Base-by-base conservation (phyloP, 2,797 vertebrate genomes). In the Streptopelia turtur region DNA sequence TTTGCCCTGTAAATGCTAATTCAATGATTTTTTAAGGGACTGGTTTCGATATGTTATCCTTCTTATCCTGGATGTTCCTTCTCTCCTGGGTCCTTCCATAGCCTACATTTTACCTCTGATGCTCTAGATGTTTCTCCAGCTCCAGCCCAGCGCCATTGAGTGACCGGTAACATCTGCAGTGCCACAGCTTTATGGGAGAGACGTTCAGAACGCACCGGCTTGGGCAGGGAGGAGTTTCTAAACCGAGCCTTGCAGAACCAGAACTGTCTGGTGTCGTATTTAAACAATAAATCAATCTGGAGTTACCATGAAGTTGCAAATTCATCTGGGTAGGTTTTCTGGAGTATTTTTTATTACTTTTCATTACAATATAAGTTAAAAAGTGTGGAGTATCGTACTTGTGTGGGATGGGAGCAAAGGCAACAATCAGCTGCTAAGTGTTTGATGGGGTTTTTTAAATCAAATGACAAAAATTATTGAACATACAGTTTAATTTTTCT, bases 71-170 rank as follows among this genome's bases (percentile, higher is more conserved):
- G 87, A 70, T 63, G 84, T 41, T 91, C 83, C 77, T 93, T 89
- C 86, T 94, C 78, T 21, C 78, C 88, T 87, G 47, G 60, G 63
- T 89, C 74, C 90, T 82, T 79, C 78, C 35, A 81, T 2, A 93
- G 87, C 88, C 87, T 91, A 65, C 31, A 27, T 65, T 93, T 91
- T 82, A 83, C 70, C 76, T 93, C 84, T 35, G 92, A 16, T 28
- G 93, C 91, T 91, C 82, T 78, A 16, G 25, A 63, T 25, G 83
- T 80, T 87, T 31, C 72, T 91, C 74, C 91, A 84, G 74, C 85
- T 90, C 41, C 79, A 43, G 76, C 16, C 35, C 71, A 52, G 52
- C 3, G 65, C 43, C 65, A 10, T 9, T 30, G 28, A 68, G 55
- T 17, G 43, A 71, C 52, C 60, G 53, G 90, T 37, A 85, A 59